Base-by-base conservation (phyloP, 2,888 invertebrate species). In the Drosophila buzzatii region DNA sequence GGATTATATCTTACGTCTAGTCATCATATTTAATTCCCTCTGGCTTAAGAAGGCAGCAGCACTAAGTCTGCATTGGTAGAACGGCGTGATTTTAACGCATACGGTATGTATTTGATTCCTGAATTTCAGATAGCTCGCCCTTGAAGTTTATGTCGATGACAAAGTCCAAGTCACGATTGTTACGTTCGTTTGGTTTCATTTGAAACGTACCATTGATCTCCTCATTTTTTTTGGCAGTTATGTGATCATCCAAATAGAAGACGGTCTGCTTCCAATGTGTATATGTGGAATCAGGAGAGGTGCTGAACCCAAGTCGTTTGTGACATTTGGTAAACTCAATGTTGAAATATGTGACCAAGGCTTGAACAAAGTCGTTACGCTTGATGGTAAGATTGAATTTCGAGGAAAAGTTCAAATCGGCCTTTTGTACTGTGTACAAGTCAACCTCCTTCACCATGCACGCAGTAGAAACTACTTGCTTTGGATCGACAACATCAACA, bases 281-380 rank as follows among this genome's bases (percentile, higher is more conserved):
- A 94, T 99, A 99, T 37, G 97, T 97, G 1, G 98, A 97, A 92
- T 99, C 99, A 0, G 99, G 99, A 1, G 98, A 98, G 67, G 99
- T 99, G 90, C 99, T 99, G 94, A 99, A 99, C 31, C 99, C 99
- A 78, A 98, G 97, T 65, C 98, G 95, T 94, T 99, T 99, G 95
- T 99, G 99, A 88, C 99, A 99, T 94, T 99, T 99, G 42, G 99
- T 98, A 94, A 99, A 99, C 94, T 99, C 99, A 83, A 99, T 98
- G 91, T 98, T 99, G 94, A 99, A 99, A 94, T 98, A 99, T 27
- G 99, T 99, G 81, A 99, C 99, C 88, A 99, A 94, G 0, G 99
- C 99, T 92, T 99, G 99, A 71, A 99, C 96, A 93, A 99, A 99
- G 93, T 99, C 99, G 92, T 99, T 98, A 72, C 99, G 95, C 69